phyloP scores from a whole-genome alignment of 2,888 invertebrate genomes.

The Archaeoteleia sp. region DNA sequence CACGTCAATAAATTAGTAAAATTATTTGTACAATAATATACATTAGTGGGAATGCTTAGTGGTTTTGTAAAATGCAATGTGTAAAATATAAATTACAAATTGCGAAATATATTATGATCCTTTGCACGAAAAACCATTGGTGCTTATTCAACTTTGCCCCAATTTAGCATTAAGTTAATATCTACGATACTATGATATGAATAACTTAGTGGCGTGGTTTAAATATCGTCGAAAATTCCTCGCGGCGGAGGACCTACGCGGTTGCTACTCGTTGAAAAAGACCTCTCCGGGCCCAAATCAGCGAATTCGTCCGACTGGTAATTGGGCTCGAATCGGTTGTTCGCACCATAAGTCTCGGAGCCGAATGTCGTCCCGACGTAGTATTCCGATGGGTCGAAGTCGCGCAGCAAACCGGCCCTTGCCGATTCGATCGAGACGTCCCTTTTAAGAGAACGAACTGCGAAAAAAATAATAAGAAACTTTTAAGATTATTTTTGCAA shows the following conservation, averaged over 20 bases:
- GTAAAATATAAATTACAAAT: too few relatives aligned
- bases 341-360: conserved; percentile 66
- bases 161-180: too few relatives aligned
- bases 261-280: conserved; percentile 72
- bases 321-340: conserved; percentile 67
- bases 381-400: conserved; percentile 84
- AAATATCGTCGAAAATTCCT: conserved; percentile 90
- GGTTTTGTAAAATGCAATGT: too few relatives aligned
- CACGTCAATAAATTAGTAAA: too few relatives aligned
- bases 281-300: conserved; percentile 70
- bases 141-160: too few relatives aligned
- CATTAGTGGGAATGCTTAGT: too few relatives aligned
- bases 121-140: too few relatives aligned
- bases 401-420: conserved; percentile 85
- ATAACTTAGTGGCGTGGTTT: conserved; percentile 59
- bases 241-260: conserved; percentile 83
- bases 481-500: conserved; percentile 14
- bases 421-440: conserved; percentile 82
- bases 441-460: conserved; percentile 77
- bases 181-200: neutral
- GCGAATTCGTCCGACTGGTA: conserved; percentile 70
- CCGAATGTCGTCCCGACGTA: conserved; percentile 77
- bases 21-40: too few relatives aligned
- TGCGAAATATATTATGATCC: too few relatives aligned
- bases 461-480: conserved; percentile 42